Conservation (phyloP, 2,888 invertebrate species). For the Steinernema hermaphroditum region DNA sequence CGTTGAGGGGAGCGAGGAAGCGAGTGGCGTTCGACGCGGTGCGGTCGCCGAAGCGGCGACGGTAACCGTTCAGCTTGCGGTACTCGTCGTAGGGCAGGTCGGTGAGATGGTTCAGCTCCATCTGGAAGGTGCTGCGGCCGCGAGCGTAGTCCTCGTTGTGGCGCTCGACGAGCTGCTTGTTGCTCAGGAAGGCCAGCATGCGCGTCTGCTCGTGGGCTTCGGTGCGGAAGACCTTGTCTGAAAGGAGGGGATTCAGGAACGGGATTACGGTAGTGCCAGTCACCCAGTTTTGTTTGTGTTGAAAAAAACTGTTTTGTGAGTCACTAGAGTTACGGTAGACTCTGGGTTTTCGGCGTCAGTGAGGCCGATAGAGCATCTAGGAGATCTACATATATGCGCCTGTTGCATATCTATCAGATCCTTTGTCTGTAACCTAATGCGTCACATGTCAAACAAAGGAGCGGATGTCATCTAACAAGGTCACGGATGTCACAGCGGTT, state of each 20-base stretch:
- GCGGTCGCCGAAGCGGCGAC: conserved; percentile 43
- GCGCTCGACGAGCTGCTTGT: conserved; percentile 52
- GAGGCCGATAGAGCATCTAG: too few species aligned
- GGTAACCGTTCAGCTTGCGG: conserved; percentile 62
- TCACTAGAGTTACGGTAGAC: too few species aligned
- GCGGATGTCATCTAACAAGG: too few species aligned
- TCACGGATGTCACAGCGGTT: too few species aligned
- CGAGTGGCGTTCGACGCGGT: neutral
- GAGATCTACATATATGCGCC: too few species aligned
- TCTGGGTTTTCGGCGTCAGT: too few species aligned
- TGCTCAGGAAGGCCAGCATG: conserved; percentile 64
- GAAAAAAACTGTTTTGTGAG: too few species aligned
- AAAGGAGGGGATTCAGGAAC: conserved; percentile 25
- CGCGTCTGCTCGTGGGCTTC: conserved; percentile 56
- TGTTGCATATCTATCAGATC: too few species aligned
- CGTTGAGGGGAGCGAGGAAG: conserved; percentile 29
- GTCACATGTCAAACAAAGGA: too few species aligned
- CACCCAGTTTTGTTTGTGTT: too few species aligned
- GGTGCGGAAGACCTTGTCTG: conserved; percentile 54
- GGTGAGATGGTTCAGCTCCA: conserved; percentile 61
- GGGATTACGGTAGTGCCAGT: neutral
- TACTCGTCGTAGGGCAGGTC: conserved; percentile 59
- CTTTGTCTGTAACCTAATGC: too few species aligned
- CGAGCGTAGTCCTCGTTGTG: conserved; percentile 57
- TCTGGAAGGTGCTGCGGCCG: conserved; percentile 56